phyloP scores from a whole-genome alignment of 2,888 invertebrate species.

The Crocallis elinguaria region DNA sequence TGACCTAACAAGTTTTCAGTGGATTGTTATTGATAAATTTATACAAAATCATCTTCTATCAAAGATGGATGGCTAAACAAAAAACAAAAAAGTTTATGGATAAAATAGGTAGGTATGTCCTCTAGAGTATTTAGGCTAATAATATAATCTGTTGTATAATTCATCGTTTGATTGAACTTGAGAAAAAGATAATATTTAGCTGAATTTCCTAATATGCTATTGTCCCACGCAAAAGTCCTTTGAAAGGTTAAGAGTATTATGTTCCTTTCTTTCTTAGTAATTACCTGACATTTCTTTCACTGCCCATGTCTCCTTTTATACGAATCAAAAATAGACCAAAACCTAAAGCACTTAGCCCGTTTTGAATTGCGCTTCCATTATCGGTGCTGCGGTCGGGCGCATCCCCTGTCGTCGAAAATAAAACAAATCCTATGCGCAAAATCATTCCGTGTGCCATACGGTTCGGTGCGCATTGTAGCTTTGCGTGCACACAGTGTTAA shows the following conservation, averaged over 20 bases:
- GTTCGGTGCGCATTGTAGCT: conserved; percentile 39
- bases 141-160: too few species aligned
- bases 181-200: too few species aligned
- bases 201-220: too few species aligned
- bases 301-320: conserved; percentile 21
- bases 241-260: not conserved
- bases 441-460: conserved; percentile 52
- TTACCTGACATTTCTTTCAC: conserved; percentile 30
- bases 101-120: too few species aligned
- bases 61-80: too few species aligned
- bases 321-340: conserved; percentile 33
- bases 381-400: conserved; percentile 57
- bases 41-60: too few species aligned
- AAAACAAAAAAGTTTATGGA: too few species aligned
- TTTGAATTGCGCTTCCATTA: conserved; percentile 56
- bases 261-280: not conserved
- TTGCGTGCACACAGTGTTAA: not conserved
- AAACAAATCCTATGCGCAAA: conserved; percentile 65
- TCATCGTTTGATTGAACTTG: too few species aligned
- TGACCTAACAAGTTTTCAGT: too few species aligned
- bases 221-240: too few species aligned
- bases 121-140: too few species aligned
- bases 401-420: conserved; percentile 56
- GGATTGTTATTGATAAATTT: too few species aligned
- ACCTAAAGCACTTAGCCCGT: conserved; percentile 38